Evolutionary conservation across 92 coral and sea anemone genomes (phyloP).

Genomic region (Scolanthus callimorphus): DNA sequence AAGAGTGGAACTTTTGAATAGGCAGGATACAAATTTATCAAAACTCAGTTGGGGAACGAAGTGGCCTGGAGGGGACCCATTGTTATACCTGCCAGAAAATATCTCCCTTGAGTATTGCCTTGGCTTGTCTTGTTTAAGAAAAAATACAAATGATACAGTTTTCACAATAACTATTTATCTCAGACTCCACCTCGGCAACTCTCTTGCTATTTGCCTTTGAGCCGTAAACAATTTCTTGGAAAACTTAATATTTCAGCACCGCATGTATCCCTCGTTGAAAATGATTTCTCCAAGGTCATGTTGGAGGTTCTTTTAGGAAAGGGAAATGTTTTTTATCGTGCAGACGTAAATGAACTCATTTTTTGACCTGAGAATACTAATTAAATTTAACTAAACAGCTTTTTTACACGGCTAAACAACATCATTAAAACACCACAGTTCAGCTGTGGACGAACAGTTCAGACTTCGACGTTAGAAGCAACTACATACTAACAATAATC

Average conservation of each 20-base stretch:
- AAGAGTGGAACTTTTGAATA: conserved; percentile 66
- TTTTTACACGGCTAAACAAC: no score
- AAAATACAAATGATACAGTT: conserved; percentile 3
- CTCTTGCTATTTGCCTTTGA: background rate
- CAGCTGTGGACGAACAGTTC: no score
- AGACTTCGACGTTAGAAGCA: no score
- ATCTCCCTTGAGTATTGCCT: background rate
- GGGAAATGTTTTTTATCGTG: background rate
- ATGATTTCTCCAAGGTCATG: background rate
- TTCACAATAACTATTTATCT: conserved; percentile 1
- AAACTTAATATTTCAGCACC: background rate
- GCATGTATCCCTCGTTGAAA: background rate
- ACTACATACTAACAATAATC: no score
- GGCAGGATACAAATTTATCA: conserved; percentile 75
- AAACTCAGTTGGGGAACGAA: conserved; percentile 15
- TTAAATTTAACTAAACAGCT: background rate
- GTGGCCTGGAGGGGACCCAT: background rate
- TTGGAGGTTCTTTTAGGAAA: background rate
- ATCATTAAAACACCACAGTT: no score
- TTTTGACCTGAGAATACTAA: background rate
- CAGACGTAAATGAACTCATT: background rate
- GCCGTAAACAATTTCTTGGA: background rate
- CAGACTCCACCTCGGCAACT: background rate
- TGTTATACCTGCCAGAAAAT: background rate
- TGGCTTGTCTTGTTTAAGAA: background rate